These are phyloP conservation scores for Cetonia aurata DNA, from an alignment of 2,888 invertebrate species.

Conservation along the genomic window DNA sequence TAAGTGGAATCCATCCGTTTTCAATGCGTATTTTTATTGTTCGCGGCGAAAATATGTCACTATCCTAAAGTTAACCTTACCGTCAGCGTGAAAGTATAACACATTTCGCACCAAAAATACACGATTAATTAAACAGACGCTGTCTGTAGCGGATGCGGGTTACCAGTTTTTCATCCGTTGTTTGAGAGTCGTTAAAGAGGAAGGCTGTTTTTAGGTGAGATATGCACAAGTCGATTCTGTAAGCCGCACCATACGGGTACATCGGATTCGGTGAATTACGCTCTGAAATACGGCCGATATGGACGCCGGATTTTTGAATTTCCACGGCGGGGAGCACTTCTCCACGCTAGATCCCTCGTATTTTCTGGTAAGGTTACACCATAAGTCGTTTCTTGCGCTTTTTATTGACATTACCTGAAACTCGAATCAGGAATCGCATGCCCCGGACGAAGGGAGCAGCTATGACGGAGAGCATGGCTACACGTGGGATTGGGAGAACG, in stretches of 20 bases:
- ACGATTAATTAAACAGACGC: conserved; percentile 1
- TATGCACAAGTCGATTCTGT: conserved; percentile 6
- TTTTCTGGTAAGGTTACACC: conserved; percentile 49
- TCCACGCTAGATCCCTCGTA: conserved; percentile 55
- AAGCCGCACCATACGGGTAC: not conserved
- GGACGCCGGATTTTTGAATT: conserved; percentile 69
- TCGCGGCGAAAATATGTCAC: conserved; percentile 40
- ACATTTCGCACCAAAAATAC: conserved; percentile 28
- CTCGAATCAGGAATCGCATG: conserved; percentile 29
- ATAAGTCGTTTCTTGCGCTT: conserved; percentile 6
- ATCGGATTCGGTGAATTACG: too few species aligned
- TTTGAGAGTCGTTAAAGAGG: not conserved
- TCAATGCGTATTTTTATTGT: conserved; percentile 32
- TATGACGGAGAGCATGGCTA: conserved; percentile 47
- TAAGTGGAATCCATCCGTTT: conserved; percentile 20
- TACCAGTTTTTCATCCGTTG: conserved; percentile 2
- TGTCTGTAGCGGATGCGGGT: conserved; percentile 19
- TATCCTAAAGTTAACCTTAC: conserved; percentile 42
- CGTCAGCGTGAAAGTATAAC: conserved; percentile 6
- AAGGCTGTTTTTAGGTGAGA: conserved; percentile 30
- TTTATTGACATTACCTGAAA: conserved; percentile 13
- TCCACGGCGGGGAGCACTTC: conserved; percentile 69
- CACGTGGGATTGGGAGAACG: conserved; percentile 57
- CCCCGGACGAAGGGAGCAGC: conserved; percentile 44
- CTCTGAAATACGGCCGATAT: conserved; percentile 48